Conservation (phyloP, 2,888 invertebrate species). For the Drosophila mercatorum region DNA sequence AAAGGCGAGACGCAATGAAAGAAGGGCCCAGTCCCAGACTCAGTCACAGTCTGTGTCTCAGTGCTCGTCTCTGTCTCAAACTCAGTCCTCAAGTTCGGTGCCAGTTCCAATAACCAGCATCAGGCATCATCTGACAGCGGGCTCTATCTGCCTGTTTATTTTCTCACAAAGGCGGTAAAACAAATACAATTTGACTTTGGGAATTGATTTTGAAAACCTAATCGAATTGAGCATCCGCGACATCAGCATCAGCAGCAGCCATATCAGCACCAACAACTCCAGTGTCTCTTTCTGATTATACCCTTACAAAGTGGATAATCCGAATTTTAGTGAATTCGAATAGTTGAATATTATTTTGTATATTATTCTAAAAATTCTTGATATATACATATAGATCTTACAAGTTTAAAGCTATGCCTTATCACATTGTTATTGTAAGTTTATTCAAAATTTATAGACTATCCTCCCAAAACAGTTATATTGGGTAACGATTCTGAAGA, state of each 20-base stretch:
- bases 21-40: constrained; percentile 50
- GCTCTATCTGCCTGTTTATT: constrained; percentile 61
- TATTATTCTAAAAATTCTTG: no score
- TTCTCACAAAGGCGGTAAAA: constrained; percentile 75
- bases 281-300: constrained; percentile 20
- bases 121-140: constrained; percentile 22
- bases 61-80: constrained; percentile 11
- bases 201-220: constrained; percentile 77
- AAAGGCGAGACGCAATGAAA: constrained; percentile 74
- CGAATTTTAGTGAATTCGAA: neutral
- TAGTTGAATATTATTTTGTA: neutral
- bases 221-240: constrained; percentile 63
- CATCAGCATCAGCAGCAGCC: neutral
- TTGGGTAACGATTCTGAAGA: no score
- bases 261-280: neutral
- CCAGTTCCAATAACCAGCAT: constrained; percentile 46
- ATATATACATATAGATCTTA: no score
- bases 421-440: no score
- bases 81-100: constrained; percentile 12
- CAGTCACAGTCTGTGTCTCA: constrained; percentile 21
- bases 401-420: no score
- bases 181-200: constrained; percentile 61
- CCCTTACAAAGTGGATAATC: constrained; percentile 15
- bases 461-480: no score
- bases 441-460: no score